phyloP scores from a whole-genome alignment of 2,113 vertebrate species.

The Alethe castanea region DNA sequence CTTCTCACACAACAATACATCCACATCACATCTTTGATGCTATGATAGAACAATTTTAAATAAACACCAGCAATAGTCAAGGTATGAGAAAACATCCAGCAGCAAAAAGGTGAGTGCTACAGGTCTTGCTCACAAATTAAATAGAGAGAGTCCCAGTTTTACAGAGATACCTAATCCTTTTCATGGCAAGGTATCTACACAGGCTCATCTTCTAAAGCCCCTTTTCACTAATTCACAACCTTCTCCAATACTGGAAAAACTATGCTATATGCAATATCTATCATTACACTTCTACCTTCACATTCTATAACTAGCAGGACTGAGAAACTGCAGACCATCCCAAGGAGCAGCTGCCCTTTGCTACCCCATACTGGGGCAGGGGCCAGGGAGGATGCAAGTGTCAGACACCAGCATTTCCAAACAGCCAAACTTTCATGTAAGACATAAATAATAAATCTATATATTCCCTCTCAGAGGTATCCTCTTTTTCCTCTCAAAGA shows the following conservation, averaged over 20 bases:
- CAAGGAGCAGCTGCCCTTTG: neutral
- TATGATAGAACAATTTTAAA: neutral
- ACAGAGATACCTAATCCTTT: neutral
- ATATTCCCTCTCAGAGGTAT: neutral
- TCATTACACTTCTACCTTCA: neutral
- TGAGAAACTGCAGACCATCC: neutral
- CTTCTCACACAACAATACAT: neutral
- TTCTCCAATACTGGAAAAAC: neutral
- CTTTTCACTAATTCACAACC: neutral
- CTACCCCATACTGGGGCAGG: fast-evolving
- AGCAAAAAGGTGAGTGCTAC: neutral
- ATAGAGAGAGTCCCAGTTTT: neutral
- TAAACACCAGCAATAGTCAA: neutral
- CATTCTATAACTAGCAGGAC: neutral
- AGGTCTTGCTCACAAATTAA: neutral
- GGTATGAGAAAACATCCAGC: neutral
- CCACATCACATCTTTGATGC: neutral
- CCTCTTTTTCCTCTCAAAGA: neutral
- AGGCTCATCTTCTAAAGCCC: neutral
- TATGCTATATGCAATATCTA: neutral
- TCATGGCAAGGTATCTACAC: neutral
- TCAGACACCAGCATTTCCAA: neutral
- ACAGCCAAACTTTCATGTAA: neutral
- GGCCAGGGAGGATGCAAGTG: neutral
- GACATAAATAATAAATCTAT: neutral